Base-by-base conservation (phyloP, 2,888 invertebrate genomes). In the Tupiocoris notatus region DNA sequence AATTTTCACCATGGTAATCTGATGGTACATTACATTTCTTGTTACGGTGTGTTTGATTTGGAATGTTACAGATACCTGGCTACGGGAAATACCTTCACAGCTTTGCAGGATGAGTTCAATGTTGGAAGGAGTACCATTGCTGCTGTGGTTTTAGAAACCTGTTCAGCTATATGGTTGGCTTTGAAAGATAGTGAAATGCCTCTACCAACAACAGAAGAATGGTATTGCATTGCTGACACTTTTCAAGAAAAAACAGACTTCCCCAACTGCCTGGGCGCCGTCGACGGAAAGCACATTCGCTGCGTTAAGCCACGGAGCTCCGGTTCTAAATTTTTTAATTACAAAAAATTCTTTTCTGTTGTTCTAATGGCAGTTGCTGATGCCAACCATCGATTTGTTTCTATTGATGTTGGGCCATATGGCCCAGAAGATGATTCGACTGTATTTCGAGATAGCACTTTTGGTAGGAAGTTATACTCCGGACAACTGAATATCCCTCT, bases 381-480 rank as follows among this genome's bases (percentile, higher is more conserved):
- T 63, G 70, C 61, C 54, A 76, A 76, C 63, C 70, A 61, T 62
- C 56, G 39, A 62, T 76, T 76, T 62, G 71, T 57, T 61, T 39
- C 70, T 54, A 76, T 76, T 62, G 71, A 73, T 65, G 76, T 76
- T 20, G 63, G 71, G 22, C 3, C 73, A 65, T 76, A 25, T 62
- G 76, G 76, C 56, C 61, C 61, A 22, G 70, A 76, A 57, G 70
- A 70, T 1, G 76, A 70, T 54, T 76, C 76, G 1, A 76, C 23
- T 22, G 17, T 76, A 65, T 71, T 76, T 71, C 17, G 70, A 58
- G 74, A 78, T 17, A 77, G 73, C 22, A 67, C 76, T 21, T 73
- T 80, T 63, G 77, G 65, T n/a, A 77, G 61, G 71, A 79, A 79
- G 73, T 57, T 79, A 62, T 77, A 79, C 59, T 64, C 76, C 12